Conservation (phyloP, 2,113 vertebrate species). For the Aldabrachelys gigantea region DNA sequence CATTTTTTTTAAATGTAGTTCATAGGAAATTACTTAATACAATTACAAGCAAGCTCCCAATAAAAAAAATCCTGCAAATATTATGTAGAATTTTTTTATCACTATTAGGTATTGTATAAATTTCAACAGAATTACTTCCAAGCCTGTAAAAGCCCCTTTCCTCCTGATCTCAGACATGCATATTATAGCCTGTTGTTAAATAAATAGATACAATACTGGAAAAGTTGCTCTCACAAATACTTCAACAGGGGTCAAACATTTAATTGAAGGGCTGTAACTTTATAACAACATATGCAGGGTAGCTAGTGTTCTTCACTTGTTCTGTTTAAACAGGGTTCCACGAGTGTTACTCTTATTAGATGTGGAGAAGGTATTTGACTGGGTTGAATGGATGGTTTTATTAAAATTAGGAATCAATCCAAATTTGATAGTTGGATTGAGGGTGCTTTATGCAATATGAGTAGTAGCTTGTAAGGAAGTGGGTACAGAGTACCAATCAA, state of each 20-base stretch:
- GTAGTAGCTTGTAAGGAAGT: neutral
- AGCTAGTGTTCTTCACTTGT: neutral
- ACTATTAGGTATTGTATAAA: neutral
- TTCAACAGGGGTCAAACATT: neutral
- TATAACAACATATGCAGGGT: neutral
- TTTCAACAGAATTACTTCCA: neutral
- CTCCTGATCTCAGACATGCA: neutral
- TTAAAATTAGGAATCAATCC: neutral
- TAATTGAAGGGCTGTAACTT: neutral
- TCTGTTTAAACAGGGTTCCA: neutral
- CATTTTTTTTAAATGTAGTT: neutral
- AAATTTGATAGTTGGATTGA: neutral
- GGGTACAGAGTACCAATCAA: neutral
- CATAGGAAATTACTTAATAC: neutral
- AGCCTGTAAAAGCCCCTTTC: neutral
- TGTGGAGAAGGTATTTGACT: neutral
- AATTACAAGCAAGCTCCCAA: neutral
- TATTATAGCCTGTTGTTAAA: neutral
- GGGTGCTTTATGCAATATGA: neutral
- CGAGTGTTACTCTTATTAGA: neutral
- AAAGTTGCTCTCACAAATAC: neutral
- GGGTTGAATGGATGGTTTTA: neutral
- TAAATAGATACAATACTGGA: neutral
- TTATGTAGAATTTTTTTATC: neutral
- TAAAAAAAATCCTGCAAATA: neutral